A percentile compares a stretch with the other conserved stretches of the same genome.
These are phyloP conservation scores for Rugalucina vietnamica DNA, from an alignment of 2,888 invertebrate genomes.

Conservation along the genomic window DNA sequence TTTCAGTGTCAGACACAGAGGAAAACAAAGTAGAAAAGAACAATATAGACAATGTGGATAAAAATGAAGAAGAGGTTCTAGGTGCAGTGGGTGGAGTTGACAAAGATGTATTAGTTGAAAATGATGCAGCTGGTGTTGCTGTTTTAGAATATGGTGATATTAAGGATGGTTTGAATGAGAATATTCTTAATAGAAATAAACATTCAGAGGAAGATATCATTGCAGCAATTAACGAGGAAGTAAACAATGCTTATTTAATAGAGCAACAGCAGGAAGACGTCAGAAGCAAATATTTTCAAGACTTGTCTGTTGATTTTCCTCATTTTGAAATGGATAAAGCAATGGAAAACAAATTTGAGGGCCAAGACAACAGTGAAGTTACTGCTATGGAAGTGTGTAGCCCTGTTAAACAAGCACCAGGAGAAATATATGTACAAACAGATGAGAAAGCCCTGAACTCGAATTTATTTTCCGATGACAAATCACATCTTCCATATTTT, in stretches of 20 bases:
- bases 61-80: background rate
- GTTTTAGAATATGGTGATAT: background rate
- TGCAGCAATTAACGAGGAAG: background rate
- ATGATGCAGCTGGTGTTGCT: slow-evolving; percentile 6
- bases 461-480: background rate
- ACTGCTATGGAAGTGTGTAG: background rate
- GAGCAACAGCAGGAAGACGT: background rate
- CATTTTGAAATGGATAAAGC: background rate
- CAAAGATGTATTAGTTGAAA: background rate
- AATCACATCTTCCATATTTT: background rate
- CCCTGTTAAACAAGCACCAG: background rate
- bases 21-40: slow-evolving; percentile 12
- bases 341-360: background rate
- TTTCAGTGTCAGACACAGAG: background rate
- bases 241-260: background rate
- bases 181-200: background rate
- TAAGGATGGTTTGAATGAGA: background rate
- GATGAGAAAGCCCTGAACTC: no score
- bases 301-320: background rate
- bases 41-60: background rate
- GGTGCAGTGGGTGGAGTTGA: background rate
- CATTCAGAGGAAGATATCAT: background rate
- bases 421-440: background rate
- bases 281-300: background rate
- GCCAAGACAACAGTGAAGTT: background rate